Evolutionary conservation across 2,113 vertebrate species (phyloP).

Genomic region (Saimiri boliviensis): DNA sequence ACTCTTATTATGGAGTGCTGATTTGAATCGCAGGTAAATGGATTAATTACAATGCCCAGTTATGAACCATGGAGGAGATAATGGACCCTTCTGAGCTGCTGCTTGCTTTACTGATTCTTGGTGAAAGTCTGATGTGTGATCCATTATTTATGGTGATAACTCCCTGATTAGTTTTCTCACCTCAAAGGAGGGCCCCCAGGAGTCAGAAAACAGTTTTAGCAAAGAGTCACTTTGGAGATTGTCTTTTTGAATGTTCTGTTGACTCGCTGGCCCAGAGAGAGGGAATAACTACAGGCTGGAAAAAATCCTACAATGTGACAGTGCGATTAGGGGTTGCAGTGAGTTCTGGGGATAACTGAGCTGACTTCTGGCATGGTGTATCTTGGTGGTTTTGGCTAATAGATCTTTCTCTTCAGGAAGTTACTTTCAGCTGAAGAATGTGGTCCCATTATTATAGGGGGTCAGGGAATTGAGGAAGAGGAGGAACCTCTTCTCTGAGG

Average conservation of each 20-base stretch:
- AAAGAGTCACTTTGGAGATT: slow-evolving; percentile 21
- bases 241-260: not conserved
- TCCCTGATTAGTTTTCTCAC: not conserved
- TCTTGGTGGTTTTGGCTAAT: not conserved
- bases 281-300: not conserved
- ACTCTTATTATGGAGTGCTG: not conserved
- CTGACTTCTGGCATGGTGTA: not conserved
- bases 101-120: not conserved
- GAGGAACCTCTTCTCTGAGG: not conserved
- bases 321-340: accelerated
- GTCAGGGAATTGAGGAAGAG: not conserved
- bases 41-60: slow-evolving; percentile 35
- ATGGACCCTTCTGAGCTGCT: not conserved
- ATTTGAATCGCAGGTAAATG: slow-evolving; percentile 26
- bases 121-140: not conserved
- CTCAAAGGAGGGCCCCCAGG: not conserved
- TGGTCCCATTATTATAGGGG: not conserved
- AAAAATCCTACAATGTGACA: not conserved
- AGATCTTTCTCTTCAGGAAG: not conserved
- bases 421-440: not conserved
- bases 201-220: not conserved
- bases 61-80: not conserved
- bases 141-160: not conserved
- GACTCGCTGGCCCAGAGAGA: not conserved
- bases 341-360: not conserved